A percentile compares a stretch with the other conserved stretches of the same genome.
Conservation (phyloP, 2,113 vertebrate species). For the Synodontis membranacea region DNA sequence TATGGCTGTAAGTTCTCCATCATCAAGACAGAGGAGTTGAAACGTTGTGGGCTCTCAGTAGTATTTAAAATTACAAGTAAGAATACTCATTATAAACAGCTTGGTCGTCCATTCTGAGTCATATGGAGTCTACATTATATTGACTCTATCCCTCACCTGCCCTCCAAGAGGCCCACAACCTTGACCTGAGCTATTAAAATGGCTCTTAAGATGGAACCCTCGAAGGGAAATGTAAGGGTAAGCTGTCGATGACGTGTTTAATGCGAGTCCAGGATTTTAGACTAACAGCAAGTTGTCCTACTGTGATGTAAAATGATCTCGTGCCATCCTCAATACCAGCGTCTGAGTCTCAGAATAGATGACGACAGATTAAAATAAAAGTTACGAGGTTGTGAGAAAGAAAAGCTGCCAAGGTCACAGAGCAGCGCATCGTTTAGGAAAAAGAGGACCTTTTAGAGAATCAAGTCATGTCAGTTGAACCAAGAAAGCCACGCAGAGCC, state of each 20-base stretch:
- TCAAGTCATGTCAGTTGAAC: constrained; percentile 12
- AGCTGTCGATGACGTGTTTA: background rate
- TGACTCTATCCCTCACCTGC: background rate
- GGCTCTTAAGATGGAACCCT: background rate
- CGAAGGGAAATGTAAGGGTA: background rate
- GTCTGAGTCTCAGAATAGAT: background rate
- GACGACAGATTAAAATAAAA: constrained; percentile 1
- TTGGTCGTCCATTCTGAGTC: background rate
- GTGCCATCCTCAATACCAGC: background rate
- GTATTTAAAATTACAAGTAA: background rate
- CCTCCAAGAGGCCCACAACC: background rate
- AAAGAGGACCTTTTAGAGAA: constrained; percentile 22
- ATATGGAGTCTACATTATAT: background rate
- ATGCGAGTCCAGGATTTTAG: background rate
- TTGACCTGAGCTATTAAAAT: background rate
- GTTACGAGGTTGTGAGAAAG: constrained; percentile 48
- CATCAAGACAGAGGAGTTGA: background rate
- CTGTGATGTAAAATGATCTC: background rate
- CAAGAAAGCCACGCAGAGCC: constrained; percentile 22
- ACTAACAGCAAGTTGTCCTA: background rate
- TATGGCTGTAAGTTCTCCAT: background rate
- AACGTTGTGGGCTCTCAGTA: background rate
- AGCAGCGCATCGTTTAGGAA: constrained; percentile 5
- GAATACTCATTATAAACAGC: background rate
- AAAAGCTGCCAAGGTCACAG: constrained; percentile 23